Evolutionary conservation across 2,888 invertebrate species (phyloP).

Genomic region (Tetramorium bicarinatum): DNA sequence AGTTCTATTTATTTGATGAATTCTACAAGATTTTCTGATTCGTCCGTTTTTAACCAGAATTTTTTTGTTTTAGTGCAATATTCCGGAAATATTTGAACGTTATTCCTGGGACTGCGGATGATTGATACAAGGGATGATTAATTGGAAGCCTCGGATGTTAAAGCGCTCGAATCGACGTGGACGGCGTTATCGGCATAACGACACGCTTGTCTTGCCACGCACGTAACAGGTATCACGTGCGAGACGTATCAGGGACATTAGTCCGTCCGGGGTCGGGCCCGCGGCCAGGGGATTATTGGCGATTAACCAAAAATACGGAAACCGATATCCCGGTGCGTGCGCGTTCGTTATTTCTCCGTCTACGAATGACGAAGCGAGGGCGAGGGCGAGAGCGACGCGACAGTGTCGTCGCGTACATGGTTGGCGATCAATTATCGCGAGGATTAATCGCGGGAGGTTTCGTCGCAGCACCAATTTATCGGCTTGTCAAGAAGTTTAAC

Average conservation of each 20-base stretch:
- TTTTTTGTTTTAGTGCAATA: too few relatives aligned
- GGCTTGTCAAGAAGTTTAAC: slow-evolving; percentile 54
- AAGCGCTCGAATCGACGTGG: background rate
- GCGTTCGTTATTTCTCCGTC: slow-evolving; percentile 44
- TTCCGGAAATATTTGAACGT: background rate
- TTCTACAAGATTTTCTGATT: too few relatives aligned
- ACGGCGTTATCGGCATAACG: slow-evolving; percentile 29
- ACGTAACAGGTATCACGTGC: slow-evolving; percentile 63
- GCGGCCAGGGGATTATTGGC: slow-evolving; percentile 70
- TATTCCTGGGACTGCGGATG: background rate
- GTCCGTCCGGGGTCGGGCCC: slow-evolving; percentile 44
- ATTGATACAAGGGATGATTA: slow-evolving; percentile 34
- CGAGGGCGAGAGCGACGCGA: background rate
- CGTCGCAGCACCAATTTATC: slow-evolving; percentile 44
- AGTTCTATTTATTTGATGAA: too few relatives aligned
- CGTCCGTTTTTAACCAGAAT: too few relatives aligned
- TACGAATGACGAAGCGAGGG: background rate
- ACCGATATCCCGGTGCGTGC: slow-evolving; percentile 58
- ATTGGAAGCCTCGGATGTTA: slow-evolving; percentile 5
- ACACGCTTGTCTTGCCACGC: slow-evolving; percentile 35
- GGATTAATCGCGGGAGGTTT: slow-evolving; percentile 44
- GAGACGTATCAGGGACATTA: slow-evolving; percentile 69
- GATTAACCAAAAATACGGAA: slow-evolving; percentile 72
- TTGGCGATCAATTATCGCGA: slow-evolving; percentile 40
- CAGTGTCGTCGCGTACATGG: background rate